Evolutionary conservation across 1,140 invertebrate genomes (phyloP).

Genomic region (Drosophila equinoxialis): DNA sequence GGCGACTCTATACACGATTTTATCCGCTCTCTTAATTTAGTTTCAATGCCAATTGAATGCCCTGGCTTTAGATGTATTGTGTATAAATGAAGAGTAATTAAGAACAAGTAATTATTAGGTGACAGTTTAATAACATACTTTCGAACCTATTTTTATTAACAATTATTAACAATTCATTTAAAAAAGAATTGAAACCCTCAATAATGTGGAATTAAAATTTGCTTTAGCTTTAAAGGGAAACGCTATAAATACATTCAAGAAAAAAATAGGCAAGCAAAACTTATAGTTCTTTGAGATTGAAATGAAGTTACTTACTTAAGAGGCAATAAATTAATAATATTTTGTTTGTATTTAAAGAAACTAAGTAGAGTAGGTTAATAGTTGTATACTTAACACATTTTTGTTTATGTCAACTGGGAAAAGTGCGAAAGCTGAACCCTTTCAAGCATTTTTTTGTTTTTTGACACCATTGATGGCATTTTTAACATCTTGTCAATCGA

Average conservation of each 20-base stretch:
- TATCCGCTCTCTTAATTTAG: not conserved
- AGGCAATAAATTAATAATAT: too few species aligned
- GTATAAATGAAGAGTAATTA: not conserved
- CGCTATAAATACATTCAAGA: too few species aligned
- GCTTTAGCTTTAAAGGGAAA: too few species aligned
- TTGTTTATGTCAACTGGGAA: not conserved
- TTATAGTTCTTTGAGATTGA: too few species aligned
- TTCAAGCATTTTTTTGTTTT: not conserved
- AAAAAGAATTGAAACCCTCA: too few species aligned
- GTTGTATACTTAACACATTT: too few species aligned
- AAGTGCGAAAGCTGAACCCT: not conserved
- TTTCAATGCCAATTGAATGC: not conserved
- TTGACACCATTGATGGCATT: not conserved
- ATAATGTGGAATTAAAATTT: too few species aligned
- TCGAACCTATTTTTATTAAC: not conserved
- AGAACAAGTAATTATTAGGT: not conserved
- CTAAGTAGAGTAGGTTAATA: too few species aligned
- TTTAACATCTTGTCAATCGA: slow-evolving; percentile 3
- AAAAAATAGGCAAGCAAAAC: too few species aligned
- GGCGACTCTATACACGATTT: not conserved
- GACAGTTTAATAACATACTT: not conserved
- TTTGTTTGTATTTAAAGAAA: too few species aligned
- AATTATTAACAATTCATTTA: too few species aligned
- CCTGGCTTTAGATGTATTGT: not conserved
- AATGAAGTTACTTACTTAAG: too few species aligned